Conservation (phyloP, 92 coral and sea anemone species). For the Epizoanthus fatuus region DNA sequence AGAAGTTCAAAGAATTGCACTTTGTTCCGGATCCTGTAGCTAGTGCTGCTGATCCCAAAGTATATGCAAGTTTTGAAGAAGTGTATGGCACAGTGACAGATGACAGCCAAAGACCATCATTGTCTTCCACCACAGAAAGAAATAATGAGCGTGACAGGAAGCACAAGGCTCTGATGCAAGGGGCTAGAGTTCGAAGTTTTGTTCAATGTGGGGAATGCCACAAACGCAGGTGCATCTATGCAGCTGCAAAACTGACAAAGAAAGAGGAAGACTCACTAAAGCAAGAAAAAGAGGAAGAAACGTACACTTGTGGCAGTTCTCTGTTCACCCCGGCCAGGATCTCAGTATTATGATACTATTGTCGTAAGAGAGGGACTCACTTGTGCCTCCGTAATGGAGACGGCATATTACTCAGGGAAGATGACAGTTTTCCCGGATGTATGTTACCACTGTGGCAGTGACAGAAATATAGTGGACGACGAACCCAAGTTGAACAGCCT, state of each 20-base stretch:
- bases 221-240: not conserved
- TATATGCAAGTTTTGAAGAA: not conserved
- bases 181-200: not conserved
- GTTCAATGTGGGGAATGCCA: constrained; percentile 3
- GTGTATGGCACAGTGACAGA: constrained; percentile 5
- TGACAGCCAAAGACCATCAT: constrained; percentile 1
- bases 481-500: no score
- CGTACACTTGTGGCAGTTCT: constrained; percentile 26
- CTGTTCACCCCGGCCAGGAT: not conserved
- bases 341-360: not conserved
- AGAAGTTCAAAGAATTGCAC: not conserved
- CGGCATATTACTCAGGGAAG: constrained; percentile 9
- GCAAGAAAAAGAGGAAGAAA: not conserved
- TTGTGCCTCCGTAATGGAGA: constrained; percentile 25
- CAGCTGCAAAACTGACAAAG: not conserved
- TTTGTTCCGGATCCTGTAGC: constrained; percentile 19
- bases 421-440: constrained; percentile 10
- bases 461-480: not conserved
- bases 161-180: not conserved
- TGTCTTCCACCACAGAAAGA: not conserved
- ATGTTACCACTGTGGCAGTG: constrained; percentile 19
- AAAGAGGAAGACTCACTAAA: not conserved
- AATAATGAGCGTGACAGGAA: not conserved
- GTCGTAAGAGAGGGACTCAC: constrained; percentile 16
- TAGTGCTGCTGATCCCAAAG: constrained; percentile 5